A percentile compares a stretch with the other conserved stretches of the same genome.
These are phyloP conservation scores for Tragulus kanchil DNA, from an alignment of 2,113 vertebrate species.

Conservation along the genomic window DNA sequence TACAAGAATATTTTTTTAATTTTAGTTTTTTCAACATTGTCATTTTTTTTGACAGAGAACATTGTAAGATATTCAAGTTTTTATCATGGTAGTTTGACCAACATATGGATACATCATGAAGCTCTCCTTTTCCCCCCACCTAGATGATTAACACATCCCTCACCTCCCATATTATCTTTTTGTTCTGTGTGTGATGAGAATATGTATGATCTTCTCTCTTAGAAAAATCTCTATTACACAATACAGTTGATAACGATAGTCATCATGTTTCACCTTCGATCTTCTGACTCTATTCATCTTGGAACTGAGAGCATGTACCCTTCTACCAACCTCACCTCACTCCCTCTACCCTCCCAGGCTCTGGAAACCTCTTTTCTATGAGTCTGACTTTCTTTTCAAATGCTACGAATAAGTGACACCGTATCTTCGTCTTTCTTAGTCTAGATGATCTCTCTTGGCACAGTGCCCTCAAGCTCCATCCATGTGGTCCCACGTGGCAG, in stretches of 20 bases:
- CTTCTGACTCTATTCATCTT: neutral
- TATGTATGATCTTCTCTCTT: neutral
- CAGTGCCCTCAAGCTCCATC: neutral
- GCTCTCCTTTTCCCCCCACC: no score
- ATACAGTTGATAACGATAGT: accelerated
- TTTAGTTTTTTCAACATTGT: neutral
- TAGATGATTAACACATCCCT: neutral
- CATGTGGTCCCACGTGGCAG: neutral
- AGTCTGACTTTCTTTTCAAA: neutral
- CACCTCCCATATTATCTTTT: neutral
- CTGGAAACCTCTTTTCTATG: neutral
- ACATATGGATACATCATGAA: neutral
- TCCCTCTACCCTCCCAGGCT: neutral
- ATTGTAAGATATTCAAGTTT: neutral
- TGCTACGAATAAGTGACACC: no score
- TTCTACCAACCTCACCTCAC: neutral
- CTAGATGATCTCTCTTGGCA: neutral
- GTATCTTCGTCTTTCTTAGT: neutral
- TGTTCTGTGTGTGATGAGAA: neutral
- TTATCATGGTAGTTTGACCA: neutral
- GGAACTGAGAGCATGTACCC: neutral
- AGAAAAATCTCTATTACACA: neutral
- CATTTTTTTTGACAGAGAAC: neutral
- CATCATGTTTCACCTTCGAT: neutral
- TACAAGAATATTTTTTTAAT: neutral